Evolutionary conservation across 2,888 invertebrate genomes (phyloP), one percentile per base, ranked within the genome.

Genomic region (Drosophila fungiperda): DNA sequence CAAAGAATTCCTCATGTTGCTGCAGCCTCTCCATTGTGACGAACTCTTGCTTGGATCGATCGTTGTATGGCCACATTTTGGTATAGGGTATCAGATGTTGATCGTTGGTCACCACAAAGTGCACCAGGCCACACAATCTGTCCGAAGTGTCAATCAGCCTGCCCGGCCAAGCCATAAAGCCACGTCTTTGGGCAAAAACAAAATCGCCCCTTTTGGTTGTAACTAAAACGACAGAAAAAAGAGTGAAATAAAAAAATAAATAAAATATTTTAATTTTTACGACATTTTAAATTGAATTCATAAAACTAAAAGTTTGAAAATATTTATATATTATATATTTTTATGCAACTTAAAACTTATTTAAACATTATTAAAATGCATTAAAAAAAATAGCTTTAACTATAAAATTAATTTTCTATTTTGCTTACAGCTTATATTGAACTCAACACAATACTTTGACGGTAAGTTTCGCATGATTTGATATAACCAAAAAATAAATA

Each of bases 351-450:
- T 12, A 3, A 45, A 20, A 20, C 6, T 20, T n/a, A 29, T 8
- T 40, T 5, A 49, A 7, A 29, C 17, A 50, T 5, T 11, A 49
- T 29, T 20, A 3, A 4, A 38, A 48, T 23, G 7, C 15, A 26
- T 2, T 2, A 12, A 12, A 45, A 45, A 38, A 17, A 38, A 38
- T 38, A 6, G 3, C 38, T 2, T n/a, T 26, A 9, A 29, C 15
- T 35, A 15, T 15, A 12, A 55, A 7, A 26, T n/a, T 0, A 6
- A 17, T 29, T 33, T 53, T 49, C 17, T 7, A 15, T 1, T 77
- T 54, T 73, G 17, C 40, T 85, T 78, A 0, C 83, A 83, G 83
- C 76, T 80, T 85, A 65, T 76, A 61, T 62, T 52, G 20, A 20
- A 63, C 40, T 38, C 29, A 5, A 23, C 26, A 61, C 49, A 42